These are phyloP conservation scores for Meteorus cinctellus DNA, from an alignment of 2,888 invertebrate species.

Conservation along the genomic window DNA sequence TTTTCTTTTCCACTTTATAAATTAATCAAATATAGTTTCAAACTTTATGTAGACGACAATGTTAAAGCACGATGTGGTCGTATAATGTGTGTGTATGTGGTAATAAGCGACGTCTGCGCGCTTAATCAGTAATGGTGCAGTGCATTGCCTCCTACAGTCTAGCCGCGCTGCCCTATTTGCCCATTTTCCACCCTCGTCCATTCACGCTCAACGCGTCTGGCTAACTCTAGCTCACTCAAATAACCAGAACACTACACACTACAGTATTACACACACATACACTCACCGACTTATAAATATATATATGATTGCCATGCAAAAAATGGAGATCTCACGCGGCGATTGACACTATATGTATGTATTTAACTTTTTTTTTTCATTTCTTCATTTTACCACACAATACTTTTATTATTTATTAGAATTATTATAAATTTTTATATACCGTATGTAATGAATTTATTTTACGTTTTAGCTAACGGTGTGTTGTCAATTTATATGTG, in stretches of 20 bases:
- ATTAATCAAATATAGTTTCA: neutral
- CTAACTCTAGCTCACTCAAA: neutral
- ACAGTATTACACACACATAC: slow-evolving; percentile 5
- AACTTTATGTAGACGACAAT: neutral
- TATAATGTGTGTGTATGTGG: neutral
- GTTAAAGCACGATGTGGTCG: neutral
- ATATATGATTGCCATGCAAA: neutral
- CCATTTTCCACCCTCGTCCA: slow-evolving; percentile 63
- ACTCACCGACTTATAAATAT: neutral
- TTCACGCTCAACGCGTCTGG: slow-evolving; percentile 31
- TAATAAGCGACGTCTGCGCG: slow-evolving; percentile 52
- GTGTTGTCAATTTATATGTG: neutral
- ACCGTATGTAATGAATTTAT: neutral
- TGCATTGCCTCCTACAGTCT: slow-evolving; percentile 64
- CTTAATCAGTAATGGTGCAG: slow-evolving; percentile 64
- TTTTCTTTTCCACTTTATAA: neutral
- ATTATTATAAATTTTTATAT: neutral
- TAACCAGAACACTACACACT: slow-evolving; percentile 26
- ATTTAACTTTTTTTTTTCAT: neutral
- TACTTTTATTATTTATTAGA: neutral
- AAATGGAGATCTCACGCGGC: neutral
- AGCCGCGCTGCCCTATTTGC: slow-evolving; percentile 65
- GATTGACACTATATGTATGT: neutral
- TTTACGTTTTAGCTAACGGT: neutral
- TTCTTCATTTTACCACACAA: neutral